Evolutionary conservation across 2,113 vertebrate species (phyloP), one percentile per base, ranked within the genome.

Genomic region (Rallus limicola): DNA sequence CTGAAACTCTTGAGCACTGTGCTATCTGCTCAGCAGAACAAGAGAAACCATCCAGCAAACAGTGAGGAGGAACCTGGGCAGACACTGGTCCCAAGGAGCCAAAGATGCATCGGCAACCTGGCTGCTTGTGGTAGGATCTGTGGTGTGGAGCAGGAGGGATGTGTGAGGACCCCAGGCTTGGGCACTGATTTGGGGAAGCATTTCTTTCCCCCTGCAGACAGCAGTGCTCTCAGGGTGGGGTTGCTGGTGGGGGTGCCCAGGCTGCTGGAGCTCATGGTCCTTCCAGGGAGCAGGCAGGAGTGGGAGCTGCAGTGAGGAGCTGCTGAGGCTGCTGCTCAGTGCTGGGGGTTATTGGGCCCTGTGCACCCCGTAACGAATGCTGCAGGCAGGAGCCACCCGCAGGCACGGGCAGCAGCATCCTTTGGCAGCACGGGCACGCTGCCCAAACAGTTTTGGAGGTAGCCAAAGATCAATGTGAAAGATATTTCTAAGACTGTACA

Each of bases 391-490:
- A 68, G 62, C 70, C 55, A 24, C 0, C 10, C 25, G 52, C 60
- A 77, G 5, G 3, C 36, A 23, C 1, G 8, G 52, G 64, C 77
- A 89, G 63, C 85, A 91, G 28, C 63, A 33, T 44, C 58, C 25
- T 77, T n/a, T 33, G 13, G 76, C 67, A 89, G 93, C 80, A 34
- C 52, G 24, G 72, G 19, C 69, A 70, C 44, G n/a, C 12, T 56
- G 60, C 69, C 69, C 82, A 40, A 26, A n/a, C 8, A 9, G 10
- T 34, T 86, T 16, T 58, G 69, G 44, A 85, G n/a, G 38, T 4
- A 60, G 71, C 38, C 71, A 42, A 17, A 68, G 65, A 29, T 19
- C 0, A 0, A 36, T 18, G 31, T 11, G 25, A 25, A 40, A 40
- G 25, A 53, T 68, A 3, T 40, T 79, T 67, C 63, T 26, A 38